Base-by-base conservation (phyloP, 2,113 vertebrate genomes). In the Tenebrosternarchus preto region DNA sequence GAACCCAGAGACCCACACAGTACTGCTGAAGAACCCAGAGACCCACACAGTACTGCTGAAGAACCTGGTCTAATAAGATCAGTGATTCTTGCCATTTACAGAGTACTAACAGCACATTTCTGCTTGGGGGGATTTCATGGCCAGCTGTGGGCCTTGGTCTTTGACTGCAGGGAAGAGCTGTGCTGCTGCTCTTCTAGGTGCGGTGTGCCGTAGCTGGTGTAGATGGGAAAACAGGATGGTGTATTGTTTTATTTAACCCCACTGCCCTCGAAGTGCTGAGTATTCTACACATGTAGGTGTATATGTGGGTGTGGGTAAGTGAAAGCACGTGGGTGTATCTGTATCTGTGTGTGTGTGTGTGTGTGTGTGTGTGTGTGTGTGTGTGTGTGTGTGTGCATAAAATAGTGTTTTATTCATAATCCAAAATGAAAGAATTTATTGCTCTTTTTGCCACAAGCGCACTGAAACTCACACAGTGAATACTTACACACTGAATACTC, bases 221-320 rank as follows among this genome's bases (percentile, higher is more conserved):
- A 60, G 55, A 56, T 69, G 55, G 19, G 16, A 24, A 59, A 22
- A 80, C 39, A 81, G 84, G 74, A 64, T 12, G 17, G 24, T 19
- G 20, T 63, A 46, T 53, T 80, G 68, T 70, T 89, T 88, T 76
- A 60, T 76, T 87, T 75, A 82, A 77, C 85, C 68, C 75, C 29
- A 70, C 25, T 33, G 80, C 80, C 84, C 80, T 46, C 11, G 67
- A 70, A 81, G 76, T 75, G 84, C 81, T 87, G 85, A 82, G 86
- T 85, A 85, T 88, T 89, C 61, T 7, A 63, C n/a, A 76, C n/a
- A 31, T 8, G 17, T n/a, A 0, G 43, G 8, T 50, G 43, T 4
- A 9, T 4, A n/a, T 36, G 33, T 36, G 33, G 33, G 33, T 36
- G 33, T 36, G 33, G 33, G 33, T 36, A 36, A 6, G 33, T 36